phyloP scores from a whole-genome alignment of 2,888 invertebrate genomes.

The Drosophila atripex region DNA sequence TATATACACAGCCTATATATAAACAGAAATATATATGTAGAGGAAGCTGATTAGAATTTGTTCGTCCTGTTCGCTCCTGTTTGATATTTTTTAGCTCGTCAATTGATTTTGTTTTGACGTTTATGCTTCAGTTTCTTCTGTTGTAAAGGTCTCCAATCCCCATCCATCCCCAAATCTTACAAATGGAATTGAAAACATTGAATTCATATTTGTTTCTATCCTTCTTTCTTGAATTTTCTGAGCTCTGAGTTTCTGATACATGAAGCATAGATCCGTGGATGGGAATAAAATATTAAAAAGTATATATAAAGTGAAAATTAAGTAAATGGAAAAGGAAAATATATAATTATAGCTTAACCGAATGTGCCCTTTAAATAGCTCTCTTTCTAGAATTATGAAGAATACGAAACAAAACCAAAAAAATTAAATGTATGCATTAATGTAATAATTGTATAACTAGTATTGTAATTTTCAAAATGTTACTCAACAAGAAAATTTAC shows the following conservation, averaged over 20 bases:
- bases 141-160: background rate
- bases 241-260: conserved; percentile 18
- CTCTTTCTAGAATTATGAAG: conserved; percentile 82
- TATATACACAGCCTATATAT: conserved; percentile 23
- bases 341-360: conserved; percentile 84
- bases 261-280: conserved; percentile 30
- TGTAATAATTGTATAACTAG: conserved; percentile 58
- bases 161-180: conserved; percentile 13
- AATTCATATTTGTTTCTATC: conserved; percentile 29
- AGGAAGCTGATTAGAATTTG: conserved; percentile 24
- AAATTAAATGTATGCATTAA: conserved; percentile 55
- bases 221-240: conserved; percentile 7
- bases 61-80: conserved; percentile 10
- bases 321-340: conserved; percentile 44
- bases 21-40: conserved; percentile 38
- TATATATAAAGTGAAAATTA: conserved; percentile 26
- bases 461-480: conserved; percentile 66
- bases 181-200: conserved; percentile 68
- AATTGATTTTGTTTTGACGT: conserved; percentile 17
- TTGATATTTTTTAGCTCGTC: conserved; percentile 5
- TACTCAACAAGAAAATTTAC: conserved; percentile 55
- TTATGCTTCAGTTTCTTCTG: conserved; percentile 5
- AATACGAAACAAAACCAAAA: conserved; percentile 52
- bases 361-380: conserved; percentile 85
- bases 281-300: conserved; percentile 37